Conservation (phyloP, 2,113 vertebrate genomes). For the Gallinago paraguaiae region DNA sequence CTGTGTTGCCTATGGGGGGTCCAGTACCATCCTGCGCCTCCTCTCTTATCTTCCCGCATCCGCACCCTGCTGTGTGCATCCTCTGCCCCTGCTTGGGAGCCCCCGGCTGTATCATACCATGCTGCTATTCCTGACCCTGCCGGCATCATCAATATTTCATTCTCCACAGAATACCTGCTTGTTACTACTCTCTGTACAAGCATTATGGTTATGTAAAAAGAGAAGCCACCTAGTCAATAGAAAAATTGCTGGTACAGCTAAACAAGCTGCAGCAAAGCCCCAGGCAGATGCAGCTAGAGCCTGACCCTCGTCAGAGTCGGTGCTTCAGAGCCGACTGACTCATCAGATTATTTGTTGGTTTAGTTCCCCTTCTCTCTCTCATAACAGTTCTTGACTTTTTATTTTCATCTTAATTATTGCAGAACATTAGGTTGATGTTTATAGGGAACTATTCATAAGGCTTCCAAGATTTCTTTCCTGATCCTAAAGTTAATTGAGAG, state of each 20-base stretch:
- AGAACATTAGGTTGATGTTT: background rate
- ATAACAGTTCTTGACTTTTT: background rate
- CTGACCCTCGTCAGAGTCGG: fast-evolving
- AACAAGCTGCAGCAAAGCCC: background rate
- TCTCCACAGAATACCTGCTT: background rate
- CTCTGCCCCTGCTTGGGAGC: background rate
- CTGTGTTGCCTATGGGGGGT: background rate
- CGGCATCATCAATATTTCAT: background rate
- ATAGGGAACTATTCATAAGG: background rate
- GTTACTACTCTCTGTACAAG: background rate
- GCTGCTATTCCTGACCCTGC: fast-evolving
- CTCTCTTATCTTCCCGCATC: fast-evolving
- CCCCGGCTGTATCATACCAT: fast-evolving
- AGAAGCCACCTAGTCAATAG: background rate
- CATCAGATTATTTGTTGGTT: background rate
- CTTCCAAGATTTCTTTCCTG: background rate
- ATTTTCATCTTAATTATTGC: background rate
- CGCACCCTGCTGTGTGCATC: background rate
- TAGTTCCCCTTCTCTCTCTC: background rate
- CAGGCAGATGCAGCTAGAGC: background rate
- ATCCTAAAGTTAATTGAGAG: background rate
- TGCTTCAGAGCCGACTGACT: fast-evolving
- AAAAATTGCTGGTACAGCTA: background rate
- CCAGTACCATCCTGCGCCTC: background rate
- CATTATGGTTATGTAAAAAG: background rate